A percentile compares a stretch with the other conserved stretches of the same genome.
Conservation (phyloP, 2,888 invertebrate species). For the Leptopilina drosophilae region DNA sequence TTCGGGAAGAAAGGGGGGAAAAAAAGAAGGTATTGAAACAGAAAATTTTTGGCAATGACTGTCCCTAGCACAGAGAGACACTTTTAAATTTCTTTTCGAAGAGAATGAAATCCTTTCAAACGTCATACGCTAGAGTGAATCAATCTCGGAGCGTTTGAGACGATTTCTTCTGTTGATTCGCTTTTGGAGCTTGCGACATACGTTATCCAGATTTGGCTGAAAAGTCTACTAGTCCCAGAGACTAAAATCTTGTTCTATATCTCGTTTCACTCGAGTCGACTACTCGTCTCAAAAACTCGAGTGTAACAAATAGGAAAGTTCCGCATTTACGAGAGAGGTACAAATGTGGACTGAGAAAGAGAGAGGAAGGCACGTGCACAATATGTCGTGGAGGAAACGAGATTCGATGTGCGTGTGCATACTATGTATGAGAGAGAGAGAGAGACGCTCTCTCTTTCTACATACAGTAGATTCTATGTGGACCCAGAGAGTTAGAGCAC, state of each 20-base stretch:
- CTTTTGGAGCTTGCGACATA: slow-evolving; percentile 11
- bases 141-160: slow-evolving; percentile 25
- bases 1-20: no score
- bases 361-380: slow-evolving; percentile 7
- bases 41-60: neutral
- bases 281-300: slow-evolving; percentile 12
- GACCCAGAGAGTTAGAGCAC: slow-evolving; percentile 32
- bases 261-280: slow-evolving; percentile 9
- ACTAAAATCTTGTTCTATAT: slow-evolving; percentile 22
- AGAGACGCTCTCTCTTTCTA: neutral
- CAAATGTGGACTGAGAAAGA: neutral
- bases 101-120: slow-evolving; percentile 38
- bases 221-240: neutral
- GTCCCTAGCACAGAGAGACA: neutral
- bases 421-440: slow-evolving; percentile 26
- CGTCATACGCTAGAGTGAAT: slow-evolving; percentile 39
- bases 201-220: slow-evolving; percentile 28
- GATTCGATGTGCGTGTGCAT: slow-evolving; percentile 30
- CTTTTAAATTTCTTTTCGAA: slow-evolving; percentile 16
- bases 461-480: slow-evolving; percentile 16
- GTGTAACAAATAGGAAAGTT: slow-evolving; percentile 9
- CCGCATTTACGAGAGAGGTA: neutral
- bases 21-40: no score
- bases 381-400: neutral
- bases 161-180: slow-evolving; percentile 38